Percentiles rank a stretch among this genome's conserved stretches.
These are phyloP conservation scores for Luidia sarsii DNA, from an alignment of 53 echinoderm and acorn worm species.

Conservation along the genomic window DNA sequence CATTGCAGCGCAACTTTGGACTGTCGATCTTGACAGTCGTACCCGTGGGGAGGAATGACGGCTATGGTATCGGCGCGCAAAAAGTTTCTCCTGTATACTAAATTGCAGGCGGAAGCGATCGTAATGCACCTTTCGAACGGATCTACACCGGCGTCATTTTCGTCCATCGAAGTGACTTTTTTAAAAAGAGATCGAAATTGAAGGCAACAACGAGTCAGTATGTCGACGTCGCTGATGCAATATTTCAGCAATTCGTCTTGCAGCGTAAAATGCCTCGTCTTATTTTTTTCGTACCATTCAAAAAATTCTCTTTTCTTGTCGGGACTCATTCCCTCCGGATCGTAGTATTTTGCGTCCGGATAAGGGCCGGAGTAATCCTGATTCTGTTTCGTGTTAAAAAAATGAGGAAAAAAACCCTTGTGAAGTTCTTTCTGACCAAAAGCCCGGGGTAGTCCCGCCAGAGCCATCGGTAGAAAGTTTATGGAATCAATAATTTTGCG, in stretches of 20 bases:
- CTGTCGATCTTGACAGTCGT: conserved; percentile 52
- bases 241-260: conserved; percentile 58
- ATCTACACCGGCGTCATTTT: conserved; percentile 51
- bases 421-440: conserved; percentile 45
- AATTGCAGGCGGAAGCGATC: conserved; percentile 67
- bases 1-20: conserved; percentile 51
- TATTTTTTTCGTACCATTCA: conserved; percentile 8
- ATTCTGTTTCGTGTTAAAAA: conserved; percentile 36
- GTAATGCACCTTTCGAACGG: conserved; percentile 69
- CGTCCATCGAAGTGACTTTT: not conserved
- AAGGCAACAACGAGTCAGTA: conserved; percentile 39
- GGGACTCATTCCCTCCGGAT: conserved; percentile 21
- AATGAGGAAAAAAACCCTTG: conserved; percentile 56
- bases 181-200: conserved; percentile 44
- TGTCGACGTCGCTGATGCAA: conserved; percentile 53
- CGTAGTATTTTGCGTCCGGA: conserved; percentile 13
- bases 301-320: not conserved
- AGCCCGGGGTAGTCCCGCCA: conserved; percentile 8
- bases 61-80: too few relatives aligned
- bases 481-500: conserved; percentile 61
- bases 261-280: conserved; percentile 27
- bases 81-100: conserved; percentile 54
- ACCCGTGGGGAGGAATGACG: too few relatives aligned
- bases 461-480: conserved; percentile 64
- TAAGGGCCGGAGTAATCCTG: conserved; percentile 32